Conservation (phyloP, 2,888 invertebrate genomes). For the Chrysina gloriosa region DNA sequence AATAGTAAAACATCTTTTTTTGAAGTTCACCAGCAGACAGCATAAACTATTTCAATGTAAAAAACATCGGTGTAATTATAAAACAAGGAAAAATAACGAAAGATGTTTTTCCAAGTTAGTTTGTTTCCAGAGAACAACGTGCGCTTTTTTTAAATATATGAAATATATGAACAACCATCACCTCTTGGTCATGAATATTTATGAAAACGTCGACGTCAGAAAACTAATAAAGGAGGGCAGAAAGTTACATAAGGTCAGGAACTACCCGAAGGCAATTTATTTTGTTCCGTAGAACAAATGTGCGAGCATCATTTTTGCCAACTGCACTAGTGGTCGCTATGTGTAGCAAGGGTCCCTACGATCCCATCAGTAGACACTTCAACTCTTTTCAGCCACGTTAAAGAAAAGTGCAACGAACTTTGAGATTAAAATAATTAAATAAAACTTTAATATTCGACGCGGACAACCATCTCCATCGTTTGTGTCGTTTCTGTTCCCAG, state of each 20-base stretch:
- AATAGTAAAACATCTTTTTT: no score
- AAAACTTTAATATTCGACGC: constrained; percentile 36
- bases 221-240: neutral
- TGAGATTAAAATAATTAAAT: constrained; percentile 40
- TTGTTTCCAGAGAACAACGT: no score
- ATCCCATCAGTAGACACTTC: neutral
- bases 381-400: neutral
- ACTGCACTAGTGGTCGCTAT: neutral
- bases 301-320: neutral
- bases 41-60: no score
- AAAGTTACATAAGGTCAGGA: no score
- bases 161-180: no score
- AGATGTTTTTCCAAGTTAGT: no score
- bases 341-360: neutral
- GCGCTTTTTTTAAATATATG: no score
- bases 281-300: neutral
- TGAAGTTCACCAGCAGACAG: no score
- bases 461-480: neutral
- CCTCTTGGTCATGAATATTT: neutral
- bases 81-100: no score
- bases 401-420: constrained; percentile 28
- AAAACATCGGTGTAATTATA: no score
- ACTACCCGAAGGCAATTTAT: neutral
- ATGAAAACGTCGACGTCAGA: neutral
- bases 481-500: constrained; percentile 19